Evolutionary conservation across 2,797 vertebrate genomes (phyloP).

Genomic region (Clamator glandarius): DNA sequence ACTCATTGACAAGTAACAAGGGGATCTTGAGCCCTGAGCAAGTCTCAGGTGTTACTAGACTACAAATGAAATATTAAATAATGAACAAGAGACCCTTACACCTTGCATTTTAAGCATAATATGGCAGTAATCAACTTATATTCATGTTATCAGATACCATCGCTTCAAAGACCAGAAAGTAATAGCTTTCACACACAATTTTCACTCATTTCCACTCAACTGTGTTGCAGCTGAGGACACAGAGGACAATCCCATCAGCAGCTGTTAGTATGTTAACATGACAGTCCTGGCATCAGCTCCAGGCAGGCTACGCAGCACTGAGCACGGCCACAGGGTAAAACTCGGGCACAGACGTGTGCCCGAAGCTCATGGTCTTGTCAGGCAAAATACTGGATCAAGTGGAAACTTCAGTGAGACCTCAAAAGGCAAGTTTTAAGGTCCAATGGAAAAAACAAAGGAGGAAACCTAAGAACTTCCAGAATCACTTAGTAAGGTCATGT

Average conservation of each 20-base stretch:
- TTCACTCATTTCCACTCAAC: background rate
- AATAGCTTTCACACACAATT: background rate
- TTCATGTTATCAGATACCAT: background rate
- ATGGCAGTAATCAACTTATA: background rate
- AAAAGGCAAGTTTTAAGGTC: background rate
- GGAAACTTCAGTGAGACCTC: background rate
- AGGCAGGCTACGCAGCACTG: background rate
- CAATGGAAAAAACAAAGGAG: background rate
- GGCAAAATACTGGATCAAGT: background rate
- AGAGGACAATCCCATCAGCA: background rate
- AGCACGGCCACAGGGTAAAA: background rate
- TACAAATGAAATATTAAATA: background rate
- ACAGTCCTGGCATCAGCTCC: background rate
- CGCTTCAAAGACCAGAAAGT: background rate
- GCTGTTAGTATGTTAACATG: accelerated
- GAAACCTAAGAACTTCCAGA: background rate
- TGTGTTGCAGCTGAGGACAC: accelerated
- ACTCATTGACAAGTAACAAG: background rate
- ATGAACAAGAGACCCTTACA: background rate
- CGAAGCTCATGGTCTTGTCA: background rate
- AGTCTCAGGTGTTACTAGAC: background rate
- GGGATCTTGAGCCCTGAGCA: background rate
- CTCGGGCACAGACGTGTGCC: accelerated
- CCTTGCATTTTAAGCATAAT: background rate
- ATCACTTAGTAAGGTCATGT: background rate